These are phyloP conservation scores for Semicossyphus pulcher DNA, from an alignment of 2,113 vertebrate genomes.

Conservation along the genomic window DNA sequence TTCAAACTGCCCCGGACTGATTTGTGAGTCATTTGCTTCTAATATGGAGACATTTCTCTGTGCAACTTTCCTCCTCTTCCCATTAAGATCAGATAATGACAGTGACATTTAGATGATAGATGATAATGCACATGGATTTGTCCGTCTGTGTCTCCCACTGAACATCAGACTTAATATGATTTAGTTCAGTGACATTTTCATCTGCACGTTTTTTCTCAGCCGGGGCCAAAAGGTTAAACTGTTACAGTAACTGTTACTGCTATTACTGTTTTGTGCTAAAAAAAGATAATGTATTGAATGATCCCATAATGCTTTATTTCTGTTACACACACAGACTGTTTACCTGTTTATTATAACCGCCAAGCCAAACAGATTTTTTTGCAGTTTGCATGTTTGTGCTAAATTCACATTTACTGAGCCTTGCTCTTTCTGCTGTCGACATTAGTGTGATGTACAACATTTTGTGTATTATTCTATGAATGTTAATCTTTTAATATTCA, in stretches of 20 bases:
- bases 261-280: too few relatives aligned
- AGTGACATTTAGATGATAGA: constrained; percentile 15
- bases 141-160: neutral
- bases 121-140: neutral
- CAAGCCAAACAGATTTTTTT: too few relatives aligned
- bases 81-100: neutral
- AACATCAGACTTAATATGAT: neutral
- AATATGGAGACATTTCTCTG: constrained; percentile 11
- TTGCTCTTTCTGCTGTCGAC: too few relatives aligned
- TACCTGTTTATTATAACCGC: too few relatives aligned
- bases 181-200: neutral
- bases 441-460: too few relatives aligned
- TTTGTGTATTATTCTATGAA: too few relatives aligned
- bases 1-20: neutral
- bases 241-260: neutral
- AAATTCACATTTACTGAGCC: too few relatives aligned
- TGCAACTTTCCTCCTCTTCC: neutral
- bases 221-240: neutral
- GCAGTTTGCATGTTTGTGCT: too few relatives aligned
- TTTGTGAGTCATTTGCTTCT: neutral
- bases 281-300: too few relatives aligned
- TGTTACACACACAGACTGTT: too few relatives aligned
- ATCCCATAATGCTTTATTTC: too few relatives aligned
- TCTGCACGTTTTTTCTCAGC: neutral
- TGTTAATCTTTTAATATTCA: too few relatives aligned